A percentile compares a stretch with the other conserved stretches of the same genome.
These are phyloP conservation scores for Agrotis puta DNA, from an alignment of 2,888 invertebrate species.

Conservation along the genomic window DNA sequence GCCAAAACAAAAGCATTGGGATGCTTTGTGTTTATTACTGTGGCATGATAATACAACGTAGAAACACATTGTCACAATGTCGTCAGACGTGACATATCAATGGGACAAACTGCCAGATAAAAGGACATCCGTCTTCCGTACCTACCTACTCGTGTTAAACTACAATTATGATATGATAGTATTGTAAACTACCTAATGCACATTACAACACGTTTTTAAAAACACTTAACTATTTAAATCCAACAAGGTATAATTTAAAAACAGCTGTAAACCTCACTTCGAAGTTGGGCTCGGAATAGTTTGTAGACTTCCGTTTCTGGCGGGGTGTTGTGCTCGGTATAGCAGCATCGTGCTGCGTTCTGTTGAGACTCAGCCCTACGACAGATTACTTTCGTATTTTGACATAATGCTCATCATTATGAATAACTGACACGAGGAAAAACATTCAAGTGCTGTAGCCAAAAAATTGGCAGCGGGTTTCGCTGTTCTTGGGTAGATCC, in stretches of 20 bases:
- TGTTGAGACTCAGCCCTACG: too few species aligned
- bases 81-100: slow-evolving; percentile 84
- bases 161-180: slow-evolving; percentile 65
- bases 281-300: too few species aligned
- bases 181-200: slow-evolving; percentile 21
- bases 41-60: slow-evolving; percentile 72
- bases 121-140: slow-evolving; percentile 76
- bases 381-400: too few species aligned
- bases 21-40: too few species aligned
- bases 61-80: slow-evolving; percentile 75
- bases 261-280: too few species aligned
- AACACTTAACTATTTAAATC: neutral
- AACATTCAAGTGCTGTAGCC: neutral
- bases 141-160: slow-evolving; percentile 59
- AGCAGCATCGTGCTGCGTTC: too few species aligned
- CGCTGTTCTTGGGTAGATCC: neutral
- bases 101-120: slow-evolving; percentile 78
- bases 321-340: too few species aligned
- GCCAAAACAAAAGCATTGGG: slow-evolving; percentile 64
- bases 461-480: neutral
- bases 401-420: neutral
- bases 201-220: slow-evolving; percentile 29
- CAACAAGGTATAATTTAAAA: too few species aligned
- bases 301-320: too few species aligned
- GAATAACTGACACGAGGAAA: neutral